phyloP scores from a whole-genome alignment of 2,888 invertebrate species.

The Mechanitis messenoides region DNA sequence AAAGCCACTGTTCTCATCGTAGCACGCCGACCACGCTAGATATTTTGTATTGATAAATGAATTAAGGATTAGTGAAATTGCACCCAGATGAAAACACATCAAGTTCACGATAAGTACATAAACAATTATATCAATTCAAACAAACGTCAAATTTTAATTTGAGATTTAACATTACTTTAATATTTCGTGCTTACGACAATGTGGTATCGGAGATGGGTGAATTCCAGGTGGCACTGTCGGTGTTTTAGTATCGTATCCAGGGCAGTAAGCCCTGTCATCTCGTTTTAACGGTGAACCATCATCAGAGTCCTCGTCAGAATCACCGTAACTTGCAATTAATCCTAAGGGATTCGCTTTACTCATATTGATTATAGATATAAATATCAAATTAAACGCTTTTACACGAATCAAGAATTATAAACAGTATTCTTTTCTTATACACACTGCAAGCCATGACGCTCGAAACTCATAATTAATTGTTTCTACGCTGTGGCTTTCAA shows the following conservation, averaged over 20 bases:
- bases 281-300: conserved; percentile 29
- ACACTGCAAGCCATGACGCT: conserved; percentile 9
- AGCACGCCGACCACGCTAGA: conserved; percentile 78
- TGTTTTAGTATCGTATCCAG: conserved; percentile 26
- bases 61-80: neutral
- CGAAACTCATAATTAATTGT: neutral
- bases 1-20: conserved; percentile 76
- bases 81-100: too few relatives aligned
- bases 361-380: conserved; percentile 40
- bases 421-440: conserved; percentile 1
- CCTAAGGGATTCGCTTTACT: conserved; percentile 63
- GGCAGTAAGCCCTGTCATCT: conserved; percentile 17
- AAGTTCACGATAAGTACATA: neutral
- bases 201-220: conserved; percentile 62
- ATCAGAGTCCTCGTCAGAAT: conserved; percentile 65
- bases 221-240: conserved; percentile 34
- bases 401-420: conserved; percentile 9
- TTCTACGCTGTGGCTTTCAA: too few relatives aligned
- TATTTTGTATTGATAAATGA: conserved; percentile 6
- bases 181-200: conserved; percentile 56
- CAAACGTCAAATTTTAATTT: too few relatives aligned
- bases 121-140: too few relatives aligned
- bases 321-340: conserved; percentile 60
- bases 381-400: conserved; percentile 3
- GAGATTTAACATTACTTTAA: too few relatives aligned